Evolutionary conservation across 2,113 vertebrate genomes (phyloP).

Genomic region (Callipepla californica): DNA sequence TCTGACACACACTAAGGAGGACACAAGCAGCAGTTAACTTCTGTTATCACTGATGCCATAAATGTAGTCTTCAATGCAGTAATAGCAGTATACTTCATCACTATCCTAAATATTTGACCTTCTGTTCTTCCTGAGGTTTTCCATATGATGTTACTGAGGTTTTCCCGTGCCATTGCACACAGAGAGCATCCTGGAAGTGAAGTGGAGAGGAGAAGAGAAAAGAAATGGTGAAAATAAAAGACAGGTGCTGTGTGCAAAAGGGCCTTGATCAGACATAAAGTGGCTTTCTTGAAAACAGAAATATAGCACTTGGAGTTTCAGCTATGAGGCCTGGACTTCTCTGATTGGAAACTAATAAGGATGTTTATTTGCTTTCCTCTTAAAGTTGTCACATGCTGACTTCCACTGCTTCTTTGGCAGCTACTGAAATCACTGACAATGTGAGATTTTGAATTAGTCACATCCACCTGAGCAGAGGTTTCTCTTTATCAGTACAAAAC

Average conservation of each 20-base stretch:
- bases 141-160: not conserved
- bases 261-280: not conserved
- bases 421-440: not conserved
- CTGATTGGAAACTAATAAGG: not conserved
- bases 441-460: not conserved
- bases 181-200: not conserved
- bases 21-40: not conserved
- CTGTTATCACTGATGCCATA: not conserved
- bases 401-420: not conserved
- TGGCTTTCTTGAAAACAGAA: not conserved
- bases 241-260: not conserved
- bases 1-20: not conserved
- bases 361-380: not conserved
- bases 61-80: not conserved
- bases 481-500: not conserved
- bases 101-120: not conserved
- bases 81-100: not conserved
- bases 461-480: accelerated
- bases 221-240: not conserved
- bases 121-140: not conserved
- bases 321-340: not conserved
- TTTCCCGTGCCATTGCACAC: not conserved
- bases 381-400: not conserved
- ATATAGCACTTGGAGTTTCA: not conserved
- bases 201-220: not conserved